Base-by-base conservation (phyloP, 2,888 invertebrate species). In the Thera obeliscata region DNA sequence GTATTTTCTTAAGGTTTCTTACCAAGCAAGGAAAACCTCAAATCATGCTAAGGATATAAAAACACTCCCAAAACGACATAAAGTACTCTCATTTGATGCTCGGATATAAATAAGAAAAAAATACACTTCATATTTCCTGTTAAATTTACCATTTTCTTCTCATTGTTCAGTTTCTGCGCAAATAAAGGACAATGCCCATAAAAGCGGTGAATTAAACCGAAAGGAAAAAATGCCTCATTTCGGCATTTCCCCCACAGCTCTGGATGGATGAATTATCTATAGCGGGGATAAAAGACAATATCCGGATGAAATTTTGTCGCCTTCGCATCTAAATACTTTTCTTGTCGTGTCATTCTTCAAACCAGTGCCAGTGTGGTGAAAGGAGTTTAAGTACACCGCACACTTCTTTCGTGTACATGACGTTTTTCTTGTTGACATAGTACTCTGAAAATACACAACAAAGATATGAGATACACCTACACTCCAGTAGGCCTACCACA, bases 121-220 rank as follows among this genome's bases (percentile, higher is more conserved):
- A 56, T 56, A 59, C 61, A 62, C 65, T 65, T 65, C 57, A 62
- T 65, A 69, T 65, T 69, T 69, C 61, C 59, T 59, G 69, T 62
- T 59, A 58, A 64, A 58, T 58, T 65, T 49, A 52, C 49, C 69
- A 59, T 65, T 67, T 63, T 41, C 57, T 58, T 62, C 61, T 58
- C 59, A 69, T 65, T 69, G 69, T 62, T 69, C 61, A 55, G 54
- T 68, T 68, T 60, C 56, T 46, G 46, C 63, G 60, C 54, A 68
- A 68, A 68, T 65, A 69, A 65, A 69, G 56, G 65, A 68, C 64
- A 68, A 68, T 64, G 64, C 41, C 64, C 49, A 64, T 61, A 64
- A 57, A 57, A 35, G 54, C 64, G 60, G 54, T 61, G 54, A 57
- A 68, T 61, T 64, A 64, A 61, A 68, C 68, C 43, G 64, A 68